These are phyloP conservation scores for Hydriomena furcata DNA, from an alignment of 2,888 invertebrate species.

Conservation along the genomic window DNA sequence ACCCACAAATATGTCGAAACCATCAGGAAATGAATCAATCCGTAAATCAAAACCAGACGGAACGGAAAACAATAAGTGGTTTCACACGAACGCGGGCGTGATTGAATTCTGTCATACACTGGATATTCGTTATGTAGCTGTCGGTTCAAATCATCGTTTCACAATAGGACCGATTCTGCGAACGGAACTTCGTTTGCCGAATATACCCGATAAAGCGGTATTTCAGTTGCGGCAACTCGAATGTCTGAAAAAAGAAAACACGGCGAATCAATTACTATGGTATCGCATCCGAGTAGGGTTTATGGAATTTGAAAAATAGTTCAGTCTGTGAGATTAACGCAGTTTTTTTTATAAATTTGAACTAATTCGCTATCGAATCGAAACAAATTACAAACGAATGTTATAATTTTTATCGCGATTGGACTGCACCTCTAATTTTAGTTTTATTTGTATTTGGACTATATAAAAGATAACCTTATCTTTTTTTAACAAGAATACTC, in stretches of 20 bases:
- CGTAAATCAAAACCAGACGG: constrained; percentile 13
- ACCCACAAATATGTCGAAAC: neutral
- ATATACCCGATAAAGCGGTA: constrained; percentile 13
- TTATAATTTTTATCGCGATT: too few relatives aligned
- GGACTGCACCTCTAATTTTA: too few relatives aligned
- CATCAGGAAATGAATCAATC: constrained; percentile 12
- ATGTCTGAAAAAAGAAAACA: constrained; percentile 15
- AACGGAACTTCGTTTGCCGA: constrained; percentile 19
- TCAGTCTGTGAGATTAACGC: too few relatives aligned
- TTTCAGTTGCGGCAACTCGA: constrained; percentile 6
- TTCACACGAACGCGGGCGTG: constrained; percentile 37
- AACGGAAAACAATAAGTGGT: constrained; percentile 42
- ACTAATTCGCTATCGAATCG: too few relatives aligned
- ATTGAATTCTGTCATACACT: constrained; percentile 50
- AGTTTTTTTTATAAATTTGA: too few relatives aligned
- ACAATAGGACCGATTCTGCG: constrained; percentile 16
- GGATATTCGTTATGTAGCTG: constrained; percentile 51
- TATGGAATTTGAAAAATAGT: too few relatives aligned
- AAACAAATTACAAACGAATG: too few relatives aligned
- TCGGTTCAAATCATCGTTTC: constrained; percentile 49
- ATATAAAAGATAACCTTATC: too few relatives aligned
- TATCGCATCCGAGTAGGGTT: too few relatives aligned
- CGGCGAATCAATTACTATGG: too few relatives aligned
- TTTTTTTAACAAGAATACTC: too few relatives aligned
- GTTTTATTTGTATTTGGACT: too few relatives aligned